Percentiles rank a stretch among this genome's conserved stretches.
phyloP scores from a whole-genome alignment of 1,140 invertebrate genomes.

The Ctenoplectra terminalis region DNA sequence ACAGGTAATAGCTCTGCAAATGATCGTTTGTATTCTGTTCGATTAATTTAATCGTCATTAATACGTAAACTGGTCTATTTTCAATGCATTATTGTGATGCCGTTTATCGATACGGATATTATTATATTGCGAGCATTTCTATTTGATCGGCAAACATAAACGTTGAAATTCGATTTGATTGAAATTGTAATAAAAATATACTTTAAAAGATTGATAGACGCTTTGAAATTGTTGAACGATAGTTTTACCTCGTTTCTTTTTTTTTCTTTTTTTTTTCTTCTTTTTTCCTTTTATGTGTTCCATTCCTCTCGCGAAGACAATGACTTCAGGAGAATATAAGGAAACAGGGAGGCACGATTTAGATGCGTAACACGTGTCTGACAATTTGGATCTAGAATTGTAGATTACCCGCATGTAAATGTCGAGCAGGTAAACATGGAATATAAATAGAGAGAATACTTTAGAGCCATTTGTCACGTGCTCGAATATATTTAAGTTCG shows the following conservation, averaged over 20 bases:
- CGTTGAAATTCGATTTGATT: not conserved
- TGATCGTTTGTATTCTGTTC: not conserved
- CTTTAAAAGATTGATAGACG: not conserved
- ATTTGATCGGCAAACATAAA: not conserved
- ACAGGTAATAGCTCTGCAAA: not conserved
- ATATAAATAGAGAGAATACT: slow-evolving; percentile 47
- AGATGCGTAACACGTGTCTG: slow-evolving; percentile 29
- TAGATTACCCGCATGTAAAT: slow-evolving; percentile 35
- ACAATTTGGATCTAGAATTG: slow-evolving; percentile 34
- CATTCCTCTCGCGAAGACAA: too few species aligned
- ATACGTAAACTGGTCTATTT: not conserved
- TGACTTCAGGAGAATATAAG: not conserved
- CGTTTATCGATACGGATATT: not conserved
- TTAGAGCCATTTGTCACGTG: slow-evolving; percentile 33
- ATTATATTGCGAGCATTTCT: not conserved
- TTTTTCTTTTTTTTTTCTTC: rapidly evolving
- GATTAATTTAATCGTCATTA: not conserved
- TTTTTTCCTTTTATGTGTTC: too few species aligned
- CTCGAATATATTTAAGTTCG: slow-evolving; percentile 33
- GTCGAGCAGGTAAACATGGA: slow-evolving; percentile 32
- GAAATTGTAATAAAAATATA: too few species aligned
- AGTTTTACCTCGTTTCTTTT: too few species aligned
- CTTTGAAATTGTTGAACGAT: not conserved
- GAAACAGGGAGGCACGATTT: not conserved
- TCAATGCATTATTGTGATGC: not conserved